Evolutionary conservation across 2,888 invertebrate species (phyloP), one percentile per base, ranked within the genome.

Genomic region (Drosophila leonis): DNA sequence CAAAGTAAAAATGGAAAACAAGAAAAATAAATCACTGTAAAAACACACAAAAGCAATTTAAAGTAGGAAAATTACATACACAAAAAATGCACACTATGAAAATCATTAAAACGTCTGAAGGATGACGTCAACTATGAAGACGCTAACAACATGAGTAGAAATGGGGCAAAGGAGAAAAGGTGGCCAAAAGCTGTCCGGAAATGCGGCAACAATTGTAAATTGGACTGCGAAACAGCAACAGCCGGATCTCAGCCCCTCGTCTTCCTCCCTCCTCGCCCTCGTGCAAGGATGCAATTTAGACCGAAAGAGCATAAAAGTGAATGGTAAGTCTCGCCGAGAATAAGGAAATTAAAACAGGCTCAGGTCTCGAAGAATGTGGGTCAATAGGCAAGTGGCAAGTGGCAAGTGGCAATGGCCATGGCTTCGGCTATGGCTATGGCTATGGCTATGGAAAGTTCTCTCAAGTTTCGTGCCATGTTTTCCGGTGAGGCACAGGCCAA

Each of bases 91-190:
- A 82, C 78, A 76, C 87, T 80, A 74, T 72, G 80, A 86, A 86
- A 85, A 85, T 85, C 87, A 86, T 86, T 86, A 85, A 83, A 83
- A 75, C 55, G 86, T 83, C 86, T 81, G 80, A 75, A 76, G 83
- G 77, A 83, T 71, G 77, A 73, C 57, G 61, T 56, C 33, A 65
- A 39, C 57, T 44, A 75, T 61, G 68, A 59, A 59, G 75, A 63
- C 60, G 71, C 31, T 18, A 7, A 8, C 37, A 33, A 33, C 18
- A 18, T 20, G 20, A 18, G 33, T 9, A 2, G 18, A n/a, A 9
- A 15, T 1, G 29, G 29, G 10, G 8, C 2, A 42, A 24, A 6
- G 27, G 27, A n/a, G 37, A 1, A 13, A 55, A n/a, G 42, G n/a
- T 44, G 20, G 64, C 77, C 55, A 69, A 78, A 79, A 69, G 69